Base-by-base conservation (phyloP, 2,797 vertebrate species). In the Syndactyla subalaris region DNA sequence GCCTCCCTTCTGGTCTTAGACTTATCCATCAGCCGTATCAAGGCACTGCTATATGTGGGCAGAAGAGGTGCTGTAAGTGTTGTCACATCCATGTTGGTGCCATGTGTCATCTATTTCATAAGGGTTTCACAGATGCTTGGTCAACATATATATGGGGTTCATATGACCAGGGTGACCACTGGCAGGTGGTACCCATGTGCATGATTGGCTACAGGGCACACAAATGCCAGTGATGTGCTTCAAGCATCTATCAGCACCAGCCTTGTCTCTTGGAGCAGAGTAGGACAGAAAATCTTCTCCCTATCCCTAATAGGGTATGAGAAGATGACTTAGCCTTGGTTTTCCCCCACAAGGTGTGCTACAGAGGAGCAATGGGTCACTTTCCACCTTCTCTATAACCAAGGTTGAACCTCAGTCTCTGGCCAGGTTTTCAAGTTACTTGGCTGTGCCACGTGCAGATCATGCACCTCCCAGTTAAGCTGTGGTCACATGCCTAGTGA, bases 391-490 rank as follows among this genome's bases (percentile, higher is more conserved):
- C 15, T 67, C 49, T 54, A n/a, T 26, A 38, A 46, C 10, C 32
- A n/a, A 63, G 16, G 21, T 16, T 52, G 57, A 77, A 68, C 29
- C 22, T 59, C 49, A 85, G 24, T 29, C 51, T 91, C 62, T 67
- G 58, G 16, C 24, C 3, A 7, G 26, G 11, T 41, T 79, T 78
- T 62, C 49, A 58, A 21, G 14, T 36, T 54, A 36, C n/a, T 73
- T 61, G 52, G 12, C 27, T 1, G 0, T 30, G 63, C 34, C 1
- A 3, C 21, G 4, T 7, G 12, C 0, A 0, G 29, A 49, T n/a
- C 5, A 9, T 1, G 0, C 2, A 7, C 30, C 29, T 74, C 19
- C 21, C 27, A 32, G 16, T 54, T 39, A 73, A 80, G 19, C 46
- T 71, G 49, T 13, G 2, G 20, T 65, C 1, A 0, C 3, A 2